Evolutionary conservation across 2,113 vertebrate species (phyloP), one percentile per base, ranked within the genome.

Genomic region (Blennius ocellaris): DNA sequence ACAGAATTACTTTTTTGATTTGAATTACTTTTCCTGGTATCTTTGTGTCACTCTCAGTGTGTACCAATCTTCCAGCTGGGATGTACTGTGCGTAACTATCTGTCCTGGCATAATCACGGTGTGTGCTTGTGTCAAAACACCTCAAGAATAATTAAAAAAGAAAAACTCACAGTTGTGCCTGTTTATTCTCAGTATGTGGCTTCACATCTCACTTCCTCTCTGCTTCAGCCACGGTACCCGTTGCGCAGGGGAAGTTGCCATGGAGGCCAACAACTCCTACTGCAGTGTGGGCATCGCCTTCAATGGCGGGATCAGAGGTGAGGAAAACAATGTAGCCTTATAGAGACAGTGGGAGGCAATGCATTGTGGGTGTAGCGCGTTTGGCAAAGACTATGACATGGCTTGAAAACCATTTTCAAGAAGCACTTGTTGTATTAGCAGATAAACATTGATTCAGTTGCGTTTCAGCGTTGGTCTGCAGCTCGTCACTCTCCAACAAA

Each of bases 231-330:
- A 91, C 36, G 89, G 89, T 36, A 91, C 91, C 81, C 89, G 81
- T 54, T 94, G 90, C 92, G 90, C 89, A 81, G 89, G 89, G 52
- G 89, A 94, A 90, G 86, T 94, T 84, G 92, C 92, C 82, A 90
- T 91, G 87, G 91, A 94, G 83, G 87, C 87, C 85, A 92, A 89
- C 54, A 92, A 92, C 81, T 86, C 87, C 73, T 92, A 90, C 90
- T 85, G 90, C 48, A 82, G 78, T 82, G 81, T 92, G 81, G 84
- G 87, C 66, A 90, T 90, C 65, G 75, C 81, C 82, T 92, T 84
- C 81, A 88, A 83, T 72, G 82, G 87, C 73, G 87, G 85, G 55
- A 85, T 92, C 54, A 84, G 86, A 81, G 90, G 89, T 93, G 87
- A 93, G 89, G 64, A 74, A 80, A 73, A 74, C 70, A 84, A 68